Evolutionary conservation across 2,888 invertebrate genomes (phyloP).

Genomic region (Nephrocerus scutellatus): DNA sequence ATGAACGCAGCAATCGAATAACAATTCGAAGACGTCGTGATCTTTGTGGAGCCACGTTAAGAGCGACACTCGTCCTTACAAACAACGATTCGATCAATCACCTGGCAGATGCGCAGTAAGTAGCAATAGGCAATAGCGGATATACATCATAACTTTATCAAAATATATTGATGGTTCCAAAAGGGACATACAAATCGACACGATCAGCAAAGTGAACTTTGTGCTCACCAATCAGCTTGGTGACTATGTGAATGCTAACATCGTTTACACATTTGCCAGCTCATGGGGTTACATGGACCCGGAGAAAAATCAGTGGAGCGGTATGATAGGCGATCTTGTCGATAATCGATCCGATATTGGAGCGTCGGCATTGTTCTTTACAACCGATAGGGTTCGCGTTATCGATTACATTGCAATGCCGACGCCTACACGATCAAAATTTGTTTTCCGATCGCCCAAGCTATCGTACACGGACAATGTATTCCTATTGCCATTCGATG

Average conservation of each 20-base stretch:
- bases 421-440: constrained; percentile 60
- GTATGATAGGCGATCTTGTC: constrained; percentile 58
- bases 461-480: constrained; percentile 66
- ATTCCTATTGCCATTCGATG: constrained; percentile 60
- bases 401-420: constrained; percentile 64
- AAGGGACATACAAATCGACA: constrained; percentile 51
- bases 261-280: constrained; percentile 50
- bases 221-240: constrained; percentile 53
- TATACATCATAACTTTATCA: background rate
- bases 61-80: constrained; percentile 55
- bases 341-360: constrained; percentile 57
- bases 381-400: constrained; percentile 54
- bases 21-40: constrained; percentile 45
- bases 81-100: constrained; percentile 55
- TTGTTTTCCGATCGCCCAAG: constrained; percentile 66
- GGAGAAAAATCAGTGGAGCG: constrained; percentile 56
- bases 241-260: constrained; percentile 54
- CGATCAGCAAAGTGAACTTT: constrained; percentile 59
- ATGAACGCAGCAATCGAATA: constrained; percentile 11
- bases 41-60: constrained; percentile 49
- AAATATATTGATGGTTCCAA: background rate
- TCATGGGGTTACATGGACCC: constrained; percentile 57
- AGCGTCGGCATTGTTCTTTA: constrained; percentile 60
- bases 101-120: constrained; percentile 55
- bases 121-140: background rate